Base-by-base conservation (phyloP, 2,113 vertebrate genomes). In the Pungitius pungitius region DNA sequence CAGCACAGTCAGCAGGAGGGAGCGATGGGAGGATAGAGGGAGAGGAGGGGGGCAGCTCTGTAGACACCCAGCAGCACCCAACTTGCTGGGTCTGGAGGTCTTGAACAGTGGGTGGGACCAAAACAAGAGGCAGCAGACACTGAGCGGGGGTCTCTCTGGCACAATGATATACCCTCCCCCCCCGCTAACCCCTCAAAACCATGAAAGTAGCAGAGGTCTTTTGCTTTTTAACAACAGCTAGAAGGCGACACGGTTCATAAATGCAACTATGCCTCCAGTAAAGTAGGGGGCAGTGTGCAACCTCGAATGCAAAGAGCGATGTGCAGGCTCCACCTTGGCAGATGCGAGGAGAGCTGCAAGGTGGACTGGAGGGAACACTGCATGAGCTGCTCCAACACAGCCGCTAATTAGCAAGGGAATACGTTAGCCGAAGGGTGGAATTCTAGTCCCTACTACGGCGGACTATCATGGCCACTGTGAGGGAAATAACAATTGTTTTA, bases 51-150 rank as follows among this genome's bases (percentile, higher is more conserved):
- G 82, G 74, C 59, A 81, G 79, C 78, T 77, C 80, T 65, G 78
- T 73, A 80, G 76, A 85, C 73, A 84, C 66, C 84, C 24, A 77
- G 75, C 77, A 84, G 80, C 79, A 82, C 57, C 78, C 60, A 61
- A 56, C 81, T 78, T 3, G 42, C 70, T 59, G 61, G 75, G 83
- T 76, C 83, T 64, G 78, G 56, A 89, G 86, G 85, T 89, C 74
- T 81, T 12, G 43, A 87, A 84, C 89, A 90, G 85, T 88, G 88
- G 89, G 90, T 80, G 90, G 88, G 82, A 88, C 85, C 83, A 88
- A 90, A 91, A 90, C 90, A 90, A 90, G 84, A 88, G 80, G 70
- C 85, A 84, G 82, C 14, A 73, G 82, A 83, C 81, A 85, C 63
- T 18, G 80, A 85, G 83, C 78, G 18, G 8, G n/a, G 77, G 70